Percentiles rank a stretch among this genome's conserved stretches.
phyloP scores from a whole-genome alignment of 2,113 vertebrate species.

The Philantomba maxwellii region DNA sequence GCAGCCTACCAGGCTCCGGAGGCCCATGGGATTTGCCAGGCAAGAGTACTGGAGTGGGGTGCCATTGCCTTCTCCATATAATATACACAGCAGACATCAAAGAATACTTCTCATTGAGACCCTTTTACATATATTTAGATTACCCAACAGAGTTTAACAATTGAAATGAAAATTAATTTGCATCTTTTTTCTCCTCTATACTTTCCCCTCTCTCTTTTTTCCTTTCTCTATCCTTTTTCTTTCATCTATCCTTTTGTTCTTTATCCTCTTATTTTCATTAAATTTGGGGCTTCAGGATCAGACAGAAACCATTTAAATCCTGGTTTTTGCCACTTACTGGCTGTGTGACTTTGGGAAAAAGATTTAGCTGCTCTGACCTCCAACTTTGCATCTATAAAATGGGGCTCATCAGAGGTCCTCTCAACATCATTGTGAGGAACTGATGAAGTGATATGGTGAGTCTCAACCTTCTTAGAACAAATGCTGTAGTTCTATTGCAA shows the following conservation, averaged over 20 bases:
- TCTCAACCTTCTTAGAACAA: neutral
- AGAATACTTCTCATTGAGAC: neutral
- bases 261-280: neutral
- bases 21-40: no score
- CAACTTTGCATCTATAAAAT: neutral
- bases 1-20: no score
- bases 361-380: neutral
- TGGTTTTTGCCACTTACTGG: neutral
- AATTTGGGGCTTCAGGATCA: neutral
- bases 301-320: neutral
- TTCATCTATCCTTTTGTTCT: neutral
- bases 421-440: neutral
- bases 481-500: neutral
- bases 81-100: neutral
- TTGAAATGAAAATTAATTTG: neutral
- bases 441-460: neutral
- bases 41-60: no score
- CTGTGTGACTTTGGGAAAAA: neutral
- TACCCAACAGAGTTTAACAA: neutral
- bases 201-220: neutral
- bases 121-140: neutral
- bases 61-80: no score
- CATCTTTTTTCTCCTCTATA: neutral
- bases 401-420: neutral
- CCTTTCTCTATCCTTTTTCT: neutral